These are phyloP conservation scores for Ephydatia muelleri DNA, from an alignment of 37 sponge, comb jelly and placozoan species.

Conservation along the genomic window DNA sequence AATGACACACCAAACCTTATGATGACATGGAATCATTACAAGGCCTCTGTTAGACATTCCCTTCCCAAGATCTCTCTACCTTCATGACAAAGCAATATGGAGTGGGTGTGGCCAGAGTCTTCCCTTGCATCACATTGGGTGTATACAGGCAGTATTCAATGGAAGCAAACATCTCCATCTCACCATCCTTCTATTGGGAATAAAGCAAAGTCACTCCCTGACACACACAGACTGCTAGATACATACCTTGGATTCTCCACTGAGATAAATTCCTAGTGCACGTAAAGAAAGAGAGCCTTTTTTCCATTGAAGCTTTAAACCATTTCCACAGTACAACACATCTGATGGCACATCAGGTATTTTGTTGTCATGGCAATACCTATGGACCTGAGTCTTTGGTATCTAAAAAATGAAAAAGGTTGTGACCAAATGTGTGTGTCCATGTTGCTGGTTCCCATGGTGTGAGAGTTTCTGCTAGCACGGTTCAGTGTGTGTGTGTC, in stretches of 20 bases:
- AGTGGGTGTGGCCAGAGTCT: constrained; percentile 14
- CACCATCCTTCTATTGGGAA: not conserved
- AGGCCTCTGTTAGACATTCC: too few relatives aligned
- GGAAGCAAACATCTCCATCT: constrained; percentile 9
- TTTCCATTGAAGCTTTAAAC: constrained; percentile 29
- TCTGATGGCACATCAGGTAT: constrained; percentile 27
- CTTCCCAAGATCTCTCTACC: too few relatives aligned
- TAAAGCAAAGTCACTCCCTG: not conserved
- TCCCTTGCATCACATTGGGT: not conserved
- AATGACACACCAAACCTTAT: too few relatives aligned
- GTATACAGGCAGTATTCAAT: constrained; percentile 44
- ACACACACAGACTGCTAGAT: not conserved
- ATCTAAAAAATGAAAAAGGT: not conserved
- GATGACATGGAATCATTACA: too few relatives aligned
- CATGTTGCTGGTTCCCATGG: too few relatives aligned
- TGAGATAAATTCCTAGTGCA: constrained; percentile 29
- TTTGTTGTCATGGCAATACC: not conserved
- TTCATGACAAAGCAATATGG: constrained; percentile 55
- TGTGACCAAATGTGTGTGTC: too few relatives aligned
- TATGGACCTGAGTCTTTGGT: not conserved
- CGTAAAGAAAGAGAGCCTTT: constrained; percentile 2
- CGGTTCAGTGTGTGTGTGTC: too few relatives aligned
- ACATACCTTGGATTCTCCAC: constrained; percentile 15
- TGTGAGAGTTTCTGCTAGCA: too few relatives aligned
- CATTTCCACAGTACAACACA: constrained; percentile 18